Evolutionary conservation across 1,140 invertebrate species (phyloP), one percentile per base, ranked within the genome.

Genomic region (Drosophila funebris): DNA sequence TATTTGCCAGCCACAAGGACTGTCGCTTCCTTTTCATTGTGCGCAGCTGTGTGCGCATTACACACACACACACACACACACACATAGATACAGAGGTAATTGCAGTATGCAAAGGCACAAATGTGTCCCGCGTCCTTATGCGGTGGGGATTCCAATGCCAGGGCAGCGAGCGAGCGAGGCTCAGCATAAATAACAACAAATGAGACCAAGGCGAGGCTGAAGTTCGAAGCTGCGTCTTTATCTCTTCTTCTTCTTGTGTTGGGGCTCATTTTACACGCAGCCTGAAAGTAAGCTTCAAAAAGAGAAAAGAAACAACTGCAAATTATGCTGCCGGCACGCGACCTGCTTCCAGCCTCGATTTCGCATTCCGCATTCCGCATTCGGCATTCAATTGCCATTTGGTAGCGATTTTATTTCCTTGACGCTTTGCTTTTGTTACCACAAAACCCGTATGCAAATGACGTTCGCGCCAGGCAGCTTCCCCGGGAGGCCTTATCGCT

Each of bases 151-250:
- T 81, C 75, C 62, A 64, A 60, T 83, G 61, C 60, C 66, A 72
- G n/a, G n/a, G n/a, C n/a, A n/a, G n/a, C n/a, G n/a, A n/a, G n/a
- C n/a, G n/a, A n/a, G n/a, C n/a, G n/a, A n/a, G 67, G 79, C 79
- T 83, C 79, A 83, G 76, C 80, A 83, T 87, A 87, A 87, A 87
- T 87, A 87, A 87, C 78, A 87, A 76, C 83, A 87, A 87, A 87
- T 82, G 83, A 88, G 75, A 33, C 66, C 29, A 1, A 56, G 11
- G 46, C 20, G 33, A 9, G 11, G 39, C 44, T 18, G n/a, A 36
- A 48, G 5, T 53, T 18, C 37, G 27, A n/a, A 22, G 50, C 43
- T 29, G 54, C 78, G 60, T 73, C 80, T 84, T 84, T 84, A 80
- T 84, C 81, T 84, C 14, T 2, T 7, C 5, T 41, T 41, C 39